Evolutionary conservation across 2,113 vertebrate species (phyloP).

Genomic region (Alligator mississippiensis): DNA sequence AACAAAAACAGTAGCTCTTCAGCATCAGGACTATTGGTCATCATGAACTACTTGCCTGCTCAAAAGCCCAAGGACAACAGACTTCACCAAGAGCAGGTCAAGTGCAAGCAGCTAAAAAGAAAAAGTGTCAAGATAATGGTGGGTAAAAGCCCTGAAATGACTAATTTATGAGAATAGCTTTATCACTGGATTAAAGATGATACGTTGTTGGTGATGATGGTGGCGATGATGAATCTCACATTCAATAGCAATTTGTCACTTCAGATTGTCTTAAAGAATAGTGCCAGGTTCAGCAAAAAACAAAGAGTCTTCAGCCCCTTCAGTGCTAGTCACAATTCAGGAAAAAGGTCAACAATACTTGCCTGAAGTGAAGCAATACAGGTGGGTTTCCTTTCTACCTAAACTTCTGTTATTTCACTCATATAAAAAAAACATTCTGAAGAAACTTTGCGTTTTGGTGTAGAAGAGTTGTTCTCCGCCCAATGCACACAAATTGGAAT

Average conservation of each 20-base stretch:
- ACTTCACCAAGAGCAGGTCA: background rate
- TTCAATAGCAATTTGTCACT: background rate
- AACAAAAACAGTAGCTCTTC: background rate
- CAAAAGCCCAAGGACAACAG: background rate
- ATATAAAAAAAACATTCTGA: background rate
- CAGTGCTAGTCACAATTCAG: background rate
- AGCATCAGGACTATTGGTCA: background rate
- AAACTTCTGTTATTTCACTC: background rate
- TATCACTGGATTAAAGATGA: background rate
- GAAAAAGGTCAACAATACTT: background rate
- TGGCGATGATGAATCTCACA: background rate
- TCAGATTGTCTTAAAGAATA: background rate
- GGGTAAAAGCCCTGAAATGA: background rate
- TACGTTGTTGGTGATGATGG: no score
- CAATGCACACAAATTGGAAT: background rate
- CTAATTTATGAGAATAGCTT: background rate
- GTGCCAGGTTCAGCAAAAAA: background rate
- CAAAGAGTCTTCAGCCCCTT: background rate
- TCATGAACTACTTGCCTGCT: background rate
- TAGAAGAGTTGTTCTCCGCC: background rate
- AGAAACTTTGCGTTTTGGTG: background rate
- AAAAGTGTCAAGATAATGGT: accelerated
- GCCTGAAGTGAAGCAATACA: background rate
- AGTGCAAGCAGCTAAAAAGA: background rate
- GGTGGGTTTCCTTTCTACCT: background rate